phyloP scores from a whole-genome alignment of 2,888 invertebrate species.

The Nymphalis polychloros region DNA sequence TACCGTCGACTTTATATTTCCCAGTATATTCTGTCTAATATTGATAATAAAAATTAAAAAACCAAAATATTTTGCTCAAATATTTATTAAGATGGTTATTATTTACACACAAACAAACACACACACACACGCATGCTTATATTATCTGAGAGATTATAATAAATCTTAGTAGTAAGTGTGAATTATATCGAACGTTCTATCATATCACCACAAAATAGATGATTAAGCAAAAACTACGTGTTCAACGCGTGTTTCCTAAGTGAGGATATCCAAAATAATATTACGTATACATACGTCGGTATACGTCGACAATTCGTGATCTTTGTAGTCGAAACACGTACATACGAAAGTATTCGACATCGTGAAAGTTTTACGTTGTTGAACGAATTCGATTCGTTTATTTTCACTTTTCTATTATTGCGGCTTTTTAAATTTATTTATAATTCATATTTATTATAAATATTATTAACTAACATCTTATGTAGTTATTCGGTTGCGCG shows the following conservation, averaged over 20 bases:
- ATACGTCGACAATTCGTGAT: neutral
- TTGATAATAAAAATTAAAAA: too few species aligned
- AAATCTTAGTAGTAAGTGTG: neutral
- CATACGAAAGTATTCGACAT: constrained; percentile 18
- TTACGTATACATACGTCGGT: neutral
- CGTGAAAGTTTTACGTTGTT: constrained; percentile 32
- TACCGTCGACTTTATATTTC: too few species aligned
- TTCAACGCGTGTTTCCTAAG: neutral
- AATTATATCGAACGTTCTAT: too few species aligned
- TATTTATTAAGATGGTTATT: too few species aligned
- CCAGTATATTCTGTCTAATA: too few species aligned
- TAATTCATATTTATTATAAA: neutral
- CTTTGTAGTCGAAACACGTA: constrained; percentile 10
- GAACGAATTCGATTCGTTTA: constrained; percentile 11
- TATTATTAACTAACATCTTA: too few species aligned
- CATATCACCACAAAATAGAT: neutral
- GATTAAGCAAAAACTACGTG: neutral
- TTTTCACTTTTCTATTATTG: constrained; percentile 15
- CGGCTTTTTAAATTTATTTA: neutral
- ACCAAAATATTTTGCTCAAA: too few species aligned
- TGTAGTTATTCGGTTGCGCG: too few species aligned
- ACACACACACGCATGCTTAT: neutral
- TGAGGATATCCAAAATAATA: neutral
- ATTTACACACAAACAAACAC: too few species aligned
- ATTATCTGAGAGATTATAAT: too few species aligned